Base-by-base conservation (phyloP, 2,888 invertebrate species). In the Noctua comes region DNA sequence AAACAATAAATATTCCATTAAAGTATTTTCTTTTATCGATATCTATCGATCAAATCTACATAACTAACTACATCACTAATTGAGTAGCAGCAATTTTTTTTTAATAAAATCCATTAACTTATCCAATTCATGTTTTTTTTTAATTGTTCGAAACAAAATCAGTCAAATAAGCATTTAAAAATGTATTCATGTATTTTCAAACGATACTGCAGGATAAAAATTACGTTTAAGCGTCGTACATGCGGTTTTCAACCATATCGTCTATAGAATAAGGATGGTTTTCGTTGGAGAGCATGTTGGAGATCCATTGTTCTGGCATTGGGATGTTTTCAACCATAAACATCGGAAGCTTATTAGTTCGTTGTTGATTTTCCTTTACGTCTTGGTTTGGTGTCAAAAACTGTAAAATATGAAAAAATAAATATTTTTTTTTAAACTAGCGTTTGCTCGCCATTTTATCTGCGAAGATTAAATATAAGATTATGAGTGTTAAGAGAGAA, bases 261-360 rank as follows among this genome's bases (percentile, higher is more conserved):
- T 93, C 92, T 57, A 90, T 73, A 0, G 88, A 83, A 74, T 94
- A 93, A 57, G 92, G 91, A 57, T 91, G 92, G 69, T 91, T 92
- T 76, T 94, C 95, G 83, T 87, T 91, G 64, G 91, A 74, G 2
- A 91, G 78, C 48, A 90, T 57, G 80, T 90, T 90, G 69, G 89
- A 79, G 79, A 88, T 81, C 91, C 92, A 92, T 13, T 90, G 88
- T 70, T 94, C 94, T 0, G 93, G 92, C 64, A 87, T 59, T 0
- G 89, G 88, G 4, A 92, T 83, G 48, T 92, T 93, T 68, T 94
- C 93, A 0, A 92, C 87, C 1, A 91, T 66, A 48, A 91, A 91
- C 66, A 91, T 86, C 0, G 94, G 91, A 0, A 88, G 73, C 65
- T 90, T 92, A 7, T 90, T 92, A 4, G 88, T 76, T 57, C 87